These are phyloP conservation scores for Syritta pipiens DNA, from an alignment of 2,888 invertebrate genomes.

Conservation along the genomic window DNA sequence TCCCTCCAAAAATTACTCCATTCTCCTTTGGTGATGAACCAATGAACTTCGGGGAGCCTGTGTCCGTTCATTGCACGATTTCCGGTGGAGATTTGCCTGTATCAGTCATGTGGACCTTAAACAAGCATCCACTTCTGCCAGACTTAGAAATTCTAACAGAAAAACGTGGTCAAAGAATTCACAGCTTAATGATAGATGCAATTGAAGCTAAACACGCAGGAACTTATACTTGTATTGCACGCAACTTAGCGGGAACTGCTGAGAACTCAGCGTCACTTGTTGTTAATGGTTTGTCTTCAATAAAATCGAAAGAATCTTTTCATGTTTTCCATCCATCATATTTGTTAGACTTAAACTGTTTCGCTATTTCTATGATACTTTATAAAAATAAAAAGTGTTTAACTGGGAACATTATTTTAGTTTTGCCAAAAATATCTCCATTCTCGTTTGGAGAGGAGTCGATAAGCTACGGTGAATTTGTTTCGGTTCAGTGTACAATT, in stretches of 20 bases:
- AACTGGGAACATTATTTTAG: slow-evolving; percentile 77
- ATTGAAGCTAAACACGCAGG: slow-evolving; percentile 86
- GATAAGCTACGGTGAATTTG: slow-evolving; percentile 84
- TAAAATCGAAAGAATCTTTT: background rate
- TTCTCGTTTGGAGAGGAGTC: slow-evolving; percentile 88
- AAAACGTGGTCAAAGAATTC: slow-evolving; percentile 80
- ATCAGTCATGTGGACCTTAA: slow-evolving; percentile 87
- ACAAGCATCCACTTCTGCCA: slow-evolving; percentile 79
- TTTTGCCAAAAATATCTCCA: slow-evolving; percentile 87
- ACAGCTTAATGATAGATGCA: slow-evolving; percentile 84
- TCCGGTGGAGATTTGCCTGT: slow-evolving; percentile 90
- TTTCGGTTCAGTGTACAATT: slow-evolving; percentile 80
- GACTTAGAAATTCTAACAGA: slow-evolving; percentile 77
- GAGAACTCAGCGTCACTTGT: slow-evolving; percentile 85
- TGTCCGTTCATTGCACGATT: slow-evolving; percentile 83
- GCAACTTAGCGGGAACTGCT: slow-evolving; percentile 86
- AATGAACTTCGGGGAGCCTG: slow-evolving; percentile 85
- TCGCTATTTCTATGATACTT: slow-evolving; percentile 33
- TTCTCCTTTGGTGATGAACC: slow-evolving; percentile 88
- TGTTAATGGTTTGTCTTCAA: slow-evolving; percentile 84
- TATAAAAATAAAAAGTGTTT: background rate
- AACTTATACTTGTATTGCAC: slow-evolving; percentile 87
- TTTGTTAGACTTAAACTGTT: slow-evolving; percentile 34
- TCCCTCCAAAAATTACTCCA: slow-evolving; percentile 82
- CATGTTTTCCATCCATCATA: background rate